Base-by-base conservation (phyloP, 2,888 invertebrate genomes). In the Chouioia cunea region DNA sequence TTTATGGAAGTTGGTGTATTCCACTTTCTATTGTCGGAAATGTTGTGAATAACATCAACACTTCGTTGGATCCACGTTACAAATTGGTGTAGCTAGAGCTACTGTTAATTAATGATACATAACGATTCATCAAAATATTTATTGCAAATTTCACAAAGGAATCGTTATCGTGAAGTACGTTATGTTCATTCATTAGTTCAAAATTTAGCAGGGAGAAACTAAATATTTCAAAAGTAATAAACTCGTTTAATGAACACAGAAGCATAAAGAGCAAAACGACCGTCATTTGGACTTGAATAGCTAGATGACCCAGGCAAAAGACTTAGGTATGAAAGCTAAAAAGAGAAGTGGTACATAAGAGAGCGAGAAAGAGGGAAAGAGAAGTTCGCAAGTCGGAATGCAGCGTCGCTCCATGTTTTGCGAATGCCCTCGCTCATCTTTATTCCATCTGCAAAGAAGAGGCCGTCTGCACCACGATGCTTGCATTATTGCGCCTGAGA, bases 391-490 rank as follows among this genome's bases (percentile, higher is more conserved):
- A 74, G 67, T 60, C 71, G 68, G 73, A 22, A 15, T 20, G 56
- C 2, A 36, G 15, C 16, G 36, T 18, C 27, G 75, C 74, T 76
- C 71, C 72, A 74, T 80, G 76, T 79, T 81, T 80, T 78, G 75
- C 73, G 68, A 78, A 77, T 76, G 76, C 73, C 50, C 20, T 74
- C 76, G 76, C 71, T 75, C 80, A 82, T 83, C 83, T 83, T 82
- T 81, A 83, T 82, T 80, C 81, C 82, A 83, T 83, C 83, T 83
- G 83, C 77, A 82, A 83, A 83, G 79, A 74, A 64, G 71, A 63
- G 43, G 46, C 8, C 43, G 20, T 10, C 36, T 10, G 10, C 50
- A 57, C 44, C 15, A 63, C 56, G 71, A 23, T 53, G 46, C 56
- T 18, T 66, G 67, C 78, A 77, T 79, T 77, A 77, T 77, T 71